These are phyloP conservation scores for Thomomys bottae DNA, from an alignment of 2,113 vertebrate species.

Conservation along the genomic window DNA sequence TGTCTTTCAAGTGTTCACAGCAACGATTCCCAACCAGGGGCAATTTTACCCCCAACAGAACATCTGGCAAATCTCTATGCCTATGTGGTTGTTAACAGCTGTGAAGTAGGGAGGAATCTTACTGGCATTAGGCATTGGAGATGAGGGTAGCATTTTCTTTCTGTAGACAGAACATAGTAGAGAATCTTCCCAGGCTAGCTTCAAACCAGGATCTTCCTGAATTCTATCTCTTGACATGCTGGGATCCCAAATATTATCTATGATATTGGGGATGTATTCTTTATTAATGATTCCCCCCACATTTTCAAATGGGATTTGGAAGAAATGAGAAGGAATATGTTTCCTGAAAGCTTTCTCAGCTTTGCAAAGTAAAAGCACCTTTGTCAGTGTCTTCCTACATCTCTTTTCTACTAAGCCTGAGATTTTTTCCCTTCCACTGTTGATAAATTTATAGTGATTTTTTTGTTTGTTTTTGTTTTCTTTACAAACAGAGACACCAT, in stretches of 20 bases:
- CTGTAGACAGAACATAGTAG: background rate
- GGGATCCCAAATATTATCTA: background rate
- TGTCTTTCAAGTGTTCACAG: background rate
- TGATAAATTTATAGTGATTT: constrained; percentile 5
- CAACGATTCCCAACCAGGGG: background rate
- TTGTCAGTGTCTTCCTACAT: background rate
- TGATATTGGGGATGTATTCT: background rate
- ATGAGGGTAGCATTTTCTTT: background rate
- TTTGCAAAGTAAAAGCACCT: background rate
- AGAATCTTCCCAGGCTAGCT: background rate
- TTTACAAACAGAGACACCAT: background rate
- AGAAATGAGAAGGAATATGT: constrained; percentile 24
- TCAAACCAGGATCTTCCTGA: background rate
- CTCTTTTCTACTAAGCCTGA: background rate
- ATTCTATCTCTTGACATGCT: background rate
- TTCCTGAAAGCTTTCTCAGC: constrained; percentile 3
- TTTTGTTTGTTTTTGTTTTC: background rate
- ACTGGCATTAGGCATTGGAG: background rate
- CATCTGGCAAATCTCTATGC: background rate
- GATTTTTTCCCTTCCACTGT: background rate
- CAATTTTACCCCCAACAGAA: background rate
- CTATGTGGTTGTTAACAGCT: background rate
- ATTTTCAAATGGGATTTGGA: constrained; percentile 5
- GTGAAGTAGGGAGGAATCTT: background rate
- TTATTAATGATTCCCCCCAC: background rate